phyloP scores from a whole-genome alignment of 2,113 vertebrate genomes.

The Erpornis zantholeuca region DNA sequence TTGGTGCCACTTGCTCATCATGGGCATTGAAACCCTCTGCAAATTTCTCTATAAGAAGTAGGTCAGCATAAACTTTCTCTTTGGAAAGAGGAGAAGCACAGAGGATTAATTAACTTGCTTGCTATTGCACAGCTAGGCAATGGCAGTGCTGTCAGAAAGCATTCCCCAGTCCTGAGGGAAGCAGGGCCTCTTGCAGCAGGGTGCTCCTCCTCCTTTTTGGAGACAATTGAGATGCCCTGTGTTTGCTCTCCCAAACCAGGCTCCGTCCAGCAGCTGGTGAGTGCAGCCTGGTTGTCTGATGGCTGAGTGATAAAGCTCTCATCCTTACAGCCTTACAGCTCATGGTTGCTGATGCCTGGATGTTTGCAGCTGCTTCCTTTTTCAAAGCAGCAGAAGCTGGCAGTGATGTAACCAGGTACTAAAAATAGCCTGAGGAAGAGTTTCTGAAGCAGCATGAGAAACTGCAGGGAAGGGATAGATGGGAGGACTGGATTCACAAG shows the following conservation, averaged over 20 bases:
- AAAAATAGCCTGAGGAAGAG: constrained; percentile 37
- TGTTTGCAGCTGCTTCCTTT: neutral
- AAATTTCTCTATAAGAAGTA: constrained; percentile 2
- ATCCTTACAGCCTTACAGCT: neutral
- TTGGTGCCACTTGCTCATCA: neutral
- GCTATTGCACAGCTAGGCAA: neutral
- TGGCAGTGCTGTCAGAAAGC: neutral
- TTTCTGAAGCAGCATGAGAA: constrained; percentile 2
- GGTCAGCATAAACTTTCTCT: neutral
- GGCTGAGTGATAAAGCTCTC: neutral
- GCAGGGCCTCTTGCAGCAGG: fast-evolving
- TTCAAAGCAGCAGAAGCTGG: neutral
- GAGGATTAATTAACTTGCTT: constrained; percentile 22
- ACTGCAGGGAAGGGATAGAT: neutral
- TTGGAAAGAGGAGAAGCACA: neutral
- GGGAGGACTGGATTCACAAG: neutral
- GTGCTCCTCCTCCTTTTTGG: neutral
- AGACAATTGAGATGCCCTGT: neutral
- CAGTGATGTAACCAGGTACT: constrained; percentile 38
- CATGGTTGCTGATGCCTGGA: neutral
- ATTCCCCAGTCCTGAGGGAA: fast-evolving
- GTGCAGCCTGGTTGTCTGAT: neutral
- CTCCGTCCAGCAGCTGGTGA: neutral
- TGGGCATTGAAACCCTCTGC: neutral
- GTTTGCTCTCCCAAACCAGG: neutral